A percentile compares a stretch with the other conserved stretches of the same genome.
These are phyloP conservation scores for Rachycentron canadum DNA, from an alignment of 2,797 vertebrate species.

Conservation along the genomic window DNA sequence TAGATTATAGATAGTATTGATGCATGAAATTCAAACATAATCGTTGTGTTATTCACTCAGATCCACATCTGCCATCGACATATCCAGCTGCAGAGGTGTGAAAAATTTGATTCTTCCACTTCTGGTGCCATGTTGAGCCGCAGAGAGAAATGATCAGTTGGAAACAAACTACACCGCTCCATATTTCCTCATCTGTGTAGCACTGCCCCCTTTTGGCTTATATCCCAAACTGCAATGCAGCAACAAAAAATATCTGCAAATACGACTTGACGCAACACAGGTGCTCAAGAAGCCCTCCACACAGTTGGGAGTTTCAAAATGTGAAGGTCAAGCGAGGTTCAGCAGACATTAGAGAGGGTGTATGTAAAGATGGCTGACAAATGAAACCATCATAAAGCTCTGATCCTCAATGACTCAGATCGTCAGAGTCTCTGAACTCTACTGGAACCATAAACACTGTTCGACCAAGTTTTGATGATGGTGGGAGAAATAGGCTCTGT, in stretches of 20 bases:
- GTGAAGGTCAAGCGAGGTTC: slow-evolving; percentile 4
- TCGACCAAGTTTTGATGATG: too few relatives aligned
- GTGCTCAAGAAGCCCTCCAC: neutral
- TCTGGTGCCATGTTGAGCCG: neutral
- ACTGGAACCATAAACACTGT: neutral
- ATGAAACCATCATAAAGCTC: neutral
- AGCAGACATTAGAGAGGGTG: too few relatives aligned
- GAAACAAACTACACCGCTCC: neutral
- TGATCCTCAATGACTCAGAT: neutral
- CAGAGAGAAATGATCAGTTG: neutral
- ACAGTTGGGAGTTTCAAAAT: neutral
- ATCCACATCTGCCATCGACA: neutral
- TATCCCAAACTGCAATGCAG: slow-evolving; percentile 45
- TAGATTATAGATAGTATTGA: neutral
- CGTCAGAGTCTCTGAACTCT: neutral
- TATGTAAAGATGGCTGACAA: neutral
- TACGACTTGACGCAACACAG: neutral
- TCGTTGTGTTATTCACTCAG: neutral
- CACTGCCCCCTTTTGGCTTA: slow-evolving; percentile 50
- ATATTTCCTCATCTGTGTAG: slow-evolving; percentile 24
- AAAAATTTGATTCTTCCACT: neutral
- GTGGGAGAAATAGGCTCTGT: too few relatives aligned
- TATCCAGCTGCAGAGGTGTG: neutral
- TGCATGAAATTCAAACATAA: neutral
- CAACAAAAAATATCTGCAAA: neutral